A percentile compares a stretch with the other conserved stretches of the same genome.
Evolutionary conservation across 1,140 invertebrate genomes (phyloP).

Genomic region (Carposina sasakii): DNA sequence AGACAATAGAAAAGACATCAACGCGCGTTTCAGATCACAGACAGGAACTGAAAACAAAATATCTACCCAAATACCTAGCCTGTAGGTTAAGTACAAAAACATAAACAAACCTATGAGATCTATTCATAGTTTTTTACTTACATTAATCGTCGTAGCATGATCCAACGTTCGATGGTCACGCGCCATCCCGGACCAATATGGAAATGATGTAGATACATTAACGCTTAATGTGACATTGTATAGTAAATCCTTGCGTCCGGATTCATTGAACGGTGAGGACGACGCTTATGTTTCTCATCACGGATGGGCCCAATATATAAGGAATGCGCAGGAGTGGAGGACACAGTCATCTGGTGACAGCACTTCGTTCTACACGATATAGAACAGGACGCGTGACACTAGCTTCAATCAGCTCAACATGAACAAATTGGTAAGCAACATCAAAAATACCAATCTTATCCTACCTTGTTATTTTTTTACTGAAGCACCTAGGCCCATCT

Average conservation of each 20-base stretch:
- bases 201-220: conserved; percentile 57
- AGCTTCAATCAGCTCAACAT: conserved; percentile 29
- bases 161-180: conserved; percentile 34
- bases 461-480: not conserved
- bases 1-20: too few relatives aligned
- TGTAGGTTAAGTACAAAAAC: too few relatives aligned
- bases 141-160: conserved; percentile 21
- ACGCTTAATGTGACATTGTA: conserved; percentile 61
- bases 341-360: conserved; percentile 31
- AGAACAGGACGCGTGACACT: conserved; percentile 42
- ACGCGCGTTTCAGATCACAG: too few relatives aligned
- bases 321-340: conserved; percentile 17
- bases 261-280: conserved; percentile 47
- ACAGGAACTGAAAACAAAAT: too few relatives aligned
- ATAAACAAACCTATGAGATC: too few relatives aligned
- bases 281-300: conserved; percentile 59
- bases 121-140: conserved; percentile 19
- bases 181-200: conserved; percentile 53
- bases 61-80: too few relatives aligned
- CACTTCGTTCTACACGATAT: conserved; percentile 43
- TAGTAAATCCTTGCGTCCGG: conserved; percentile 36
- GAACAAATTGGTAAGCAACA: conserved; percentile 52
- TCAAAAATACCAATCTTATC: not conserved
- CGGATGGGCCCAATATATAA: conserved; percentile 51
- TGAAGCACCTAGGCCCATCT: too few relatives aligned